Evolutionary conservation across 2,113 vertebrate genomes (phyloP).

Genomic region (Pseudorectes ferrugineus): DNA sequence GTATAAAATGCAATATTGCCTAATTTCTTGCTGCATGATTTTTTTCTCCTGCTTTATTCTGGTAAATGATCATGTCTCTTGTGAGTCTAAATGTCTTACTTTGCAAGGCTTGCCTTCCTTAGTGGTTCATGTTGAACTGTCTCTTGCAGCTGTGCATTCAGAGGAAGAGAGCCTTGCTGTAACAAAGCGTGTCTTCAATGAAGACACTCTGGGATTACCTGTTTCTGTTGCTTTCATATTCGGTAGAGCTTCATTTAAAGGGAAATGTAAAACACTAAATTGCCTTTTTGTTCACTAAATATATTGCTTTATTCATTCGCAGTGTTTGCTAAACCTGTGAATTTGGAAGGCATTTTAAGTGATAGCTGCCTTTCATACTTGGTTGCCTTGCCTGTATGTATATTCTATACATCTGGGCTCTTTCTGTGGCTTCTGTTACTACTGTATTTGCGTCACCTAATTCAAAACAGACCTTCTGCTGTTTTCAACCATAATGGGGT

Average conservation of each 20-base stretch:
- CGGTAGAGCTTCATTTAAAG: background rate
- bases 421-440: constrained; percentile 51
- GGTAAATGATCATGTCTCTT: background rate
- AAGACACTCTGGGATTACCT: background rate
- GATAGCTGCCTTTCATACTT: background rate
- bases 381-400: background rate
- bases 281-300: background rate
- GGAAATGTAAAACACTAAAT: background rate
- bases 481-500: constrained; percentile 57
- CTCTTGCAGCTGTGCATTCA: background rate
- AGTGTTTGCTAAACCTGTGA: background rate
- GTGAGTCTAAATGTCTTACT: background rate
- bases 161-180: background rate
- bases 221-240: background rate
- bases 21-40: background rate
- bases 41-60: background rate
- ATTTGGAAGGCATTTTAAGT: background rate
- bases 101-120: background rate
- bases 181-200: background rate
- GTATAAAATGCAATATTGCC: background rate
- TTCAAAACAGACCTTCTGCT: constrained; percentile 74
- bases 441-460: constrained; percentile 68
- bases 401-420: background rate
- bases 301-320: background rate
- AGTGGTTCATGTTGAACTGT: background rate